These are phyloP conservation scores for Papilio protenor DNA, from an alignment of 2,888 invertebrate species.

Conservation along the genomic window DNA sequence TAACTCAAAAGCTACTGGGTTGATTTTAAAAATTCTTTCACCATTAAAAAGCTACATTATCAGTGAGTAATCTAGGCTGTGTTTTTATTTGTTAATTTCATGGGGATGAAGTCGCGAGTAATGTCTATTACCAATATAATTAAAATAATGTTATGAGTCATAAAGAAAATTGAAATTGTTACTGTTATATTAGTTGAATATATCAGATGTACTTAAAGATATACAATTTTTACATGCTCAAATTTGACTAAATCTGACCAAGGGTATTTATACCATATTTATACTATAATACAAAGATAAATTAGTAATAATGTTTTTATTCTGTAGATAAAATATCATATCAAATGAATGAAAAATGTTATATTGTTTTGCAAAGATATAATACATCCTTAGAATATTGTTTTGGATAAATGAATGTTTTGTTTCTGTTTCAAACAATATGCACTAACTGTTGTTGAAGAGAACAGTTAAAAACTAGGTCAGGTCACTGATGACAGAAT, in stretches of 20 bases:
- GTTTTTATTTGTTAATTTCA: too few species aligned
- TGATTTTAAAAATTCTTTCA: too few species aligned
- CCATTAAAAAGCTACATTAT: too few species aligned
- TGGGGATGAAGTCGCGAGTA: too few species aligned
- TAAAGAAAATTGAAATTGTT: too few species aligned
- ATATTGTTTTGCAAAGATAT: neutral
- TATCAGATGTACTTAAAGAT: neutral
- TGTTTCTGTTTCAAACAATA: slow-evolving; percentile 1
- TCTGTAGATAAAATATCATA: neutral
- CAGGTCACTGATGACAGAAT: slow-evolving; percentile 38
- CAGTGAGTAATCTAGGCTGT: too few species aligned
- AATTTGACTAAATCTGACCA: neutral
- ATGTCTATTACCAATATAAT: too few species aligned
- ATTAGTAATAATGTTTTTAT: neutral
- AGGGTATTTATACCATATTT: neutral
- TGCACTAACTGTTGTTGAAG: slow-evolving; percentile 8
- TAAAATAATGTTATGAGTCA: too few species aligned
- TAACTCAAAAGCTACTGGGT: too few species aligned
- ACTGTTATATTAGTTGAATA: neutral
- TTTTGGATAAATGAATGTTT: neutral
- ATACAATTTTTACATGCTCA: neutral
- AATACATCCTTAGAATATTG: neutral
- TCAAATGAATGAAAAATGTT: neutral
- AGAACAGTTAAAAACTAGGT: slow-evolving; percentile 38
- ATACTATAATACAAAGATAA: neutral